Conservation (phyloP, 2,797 vertebrate genomes). For the Mormyrops boulengeri region DNA sequence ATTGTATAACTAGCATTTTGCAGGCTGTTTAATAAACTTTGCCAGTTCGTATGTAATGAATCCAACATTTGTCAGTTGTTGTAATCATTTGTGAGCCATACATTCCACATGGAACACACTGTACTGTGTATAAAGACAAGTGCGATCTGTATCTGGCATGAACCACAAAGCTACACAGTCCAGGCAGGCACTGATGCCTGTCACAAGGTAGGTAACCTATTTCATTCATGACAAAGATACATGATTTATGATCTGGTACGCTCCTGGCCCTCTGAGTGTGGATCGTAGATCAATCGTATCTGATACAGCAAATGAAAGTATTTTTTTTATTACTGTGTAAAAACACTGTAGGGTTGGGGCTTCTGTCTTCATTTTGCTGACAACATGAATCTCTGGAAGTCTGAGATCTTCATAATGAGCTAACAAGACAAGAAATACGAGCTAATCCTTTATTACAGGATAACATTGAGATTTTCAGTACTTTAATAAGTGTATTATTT, state of each 20-base stretch:
- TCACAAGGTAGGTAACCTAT: background rate
- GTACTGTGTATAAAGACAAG: background rate
- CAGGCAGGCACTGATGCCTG: background rate
- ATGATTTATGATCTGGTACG: background rate
- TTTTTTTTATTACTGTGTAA: background rate
- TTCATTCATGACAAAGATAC: conserved; percentile 1
- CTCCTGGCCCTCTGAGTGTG: background rate
- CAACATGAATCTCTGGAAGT: background rate
- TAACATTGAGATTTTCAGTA: background rate
- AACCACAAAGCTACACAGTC: background rate
- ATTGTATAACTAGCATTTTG: background rate
- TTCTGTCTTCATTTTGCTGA: conserved; percentile 10
- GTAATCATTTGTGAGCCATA: background rate
- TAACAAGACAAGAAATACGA: background rate
- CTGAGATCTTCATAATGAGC: conserved; percentile 1
- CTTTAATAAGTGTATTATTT: background rate
- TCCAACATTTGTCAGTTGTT: background rate
- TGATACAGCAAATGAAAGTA: background rate
- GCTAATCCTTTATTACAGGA: background rate
- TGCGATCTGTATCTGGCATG: background rate
- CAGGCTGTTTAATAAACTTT: background rate
- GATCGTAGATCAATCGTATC: background rate
- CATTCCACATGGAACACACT: background rate
- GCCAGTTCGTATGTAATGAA: background rate
- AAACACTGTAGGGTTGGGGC: background rate